Conservation (phyloP, 2,888 invertebrate genomes). For the Lathronympha strigana region DNA sequence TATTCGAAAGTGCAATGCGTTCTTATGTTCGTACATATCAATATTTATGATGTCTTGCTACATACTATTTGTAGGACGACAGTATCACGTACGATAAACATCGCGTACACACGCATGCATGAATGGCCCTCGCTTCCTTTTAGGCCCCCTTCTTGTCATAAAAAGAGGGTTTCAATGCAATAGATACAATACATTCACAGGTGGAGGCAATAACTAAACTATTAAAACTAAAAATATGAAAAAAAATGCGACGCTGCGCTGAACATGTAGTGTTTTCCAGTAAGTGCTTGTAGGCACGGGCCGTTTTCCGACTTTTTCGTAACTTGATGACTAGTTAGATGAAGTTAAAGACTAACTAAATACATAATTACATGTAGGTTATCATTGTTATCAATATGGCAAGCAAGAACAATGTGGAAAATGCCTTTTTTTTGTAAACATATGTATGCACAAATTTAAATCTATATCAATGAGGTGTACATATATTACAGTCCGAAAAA, state of each 20-base stretch:
- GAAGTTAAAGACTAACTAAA: too few relatives aligned
- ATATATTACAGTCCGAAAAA: too few relatives aligned
- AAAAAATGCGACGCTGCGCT: background rate
- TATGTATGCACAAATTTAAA: too few relatives aligned
- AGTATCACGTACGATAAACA: background rate
- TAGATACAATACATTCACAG: background rate
- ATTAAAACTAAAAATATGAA: background rate
- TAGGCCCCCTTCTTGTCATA: conserved; percentile 2
- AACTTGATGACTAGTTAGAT: too few relatives aligned
- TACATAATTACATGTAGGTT: too few relatives aligned
- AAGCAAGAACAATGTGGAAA: too few relatives aligned
- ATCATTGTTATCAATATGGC: too few relatives aligned
- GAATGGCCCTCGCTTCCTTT: conserved; percentile 11
- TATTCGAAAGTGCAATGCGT: background rate
- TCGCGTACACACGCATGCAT: conserved; percentile 19
- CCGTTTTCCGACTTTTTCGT: too few relatives aligned
- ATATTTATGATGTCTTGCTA: background rate
- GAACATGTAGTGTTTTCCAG: too few relatives aligned
- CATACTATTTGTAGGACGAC: background rate
- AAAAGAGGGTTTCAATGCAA: background rate
- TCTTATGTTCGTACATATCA: background rate
- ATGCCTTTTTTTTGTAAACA: too few relatives aligned
- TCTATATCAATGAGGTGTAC: too few relatives aligned
- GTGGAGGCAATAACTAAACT: background rate
- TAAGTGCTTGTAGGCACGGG: too few relatives aligned